Conservation (phyloP, 2,888 invertebrate species). For the Drosophila picticornis region DNA sequence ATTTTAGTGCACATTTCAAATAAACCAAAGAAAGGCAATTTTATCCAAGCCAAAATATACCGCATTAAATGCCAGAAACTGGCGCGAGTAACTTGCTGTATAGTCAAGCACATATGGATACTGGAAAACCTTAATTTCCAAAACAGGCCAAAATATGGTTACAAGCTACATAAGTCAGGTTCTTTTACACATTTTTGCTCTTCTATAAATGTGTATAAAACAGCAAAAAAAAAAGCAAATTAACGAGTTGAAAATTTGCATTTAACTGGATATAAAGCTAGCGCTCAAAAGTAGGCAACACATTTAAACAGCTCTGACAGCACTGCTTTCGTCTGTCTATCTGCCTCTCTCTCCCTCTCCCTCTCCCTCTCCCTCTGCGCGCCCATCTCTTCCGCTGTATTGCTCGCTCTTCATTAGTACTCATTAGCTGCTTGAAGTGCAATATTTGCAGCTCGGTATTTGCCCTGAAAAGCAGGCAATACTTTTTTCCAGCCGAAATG, state of each 20-base stretch:
- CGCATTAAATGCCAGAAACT: background rate
- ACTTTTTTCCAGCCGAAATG: slow-evolving; percentile 10
- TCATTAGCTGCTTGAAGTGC: slow-evolving; percentile 4
- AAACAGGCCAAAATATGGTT: background rate
- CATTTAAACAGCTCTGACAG: slow-evolving; percentile 17
- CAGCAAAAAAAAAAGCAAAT: background rate
- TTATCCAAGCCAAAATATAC: background rate
- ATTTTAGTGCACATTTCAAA: background rate
- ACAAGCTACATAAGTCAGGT: background rate
- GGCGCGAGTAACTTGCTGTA: background rate
- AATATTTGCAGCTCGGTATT: slow-evolving; percentile 9
- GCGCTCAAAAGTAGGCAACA: slow-evolving; percentile 33
- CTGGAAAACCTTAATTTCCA: background rate
- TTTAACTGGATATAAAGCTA: slow-evolving; percentile 7
- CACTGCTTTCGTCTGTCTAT: background rate
- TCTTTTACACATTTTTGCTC: background rate
- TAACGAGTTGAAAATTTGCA: slow-evolving; percentile 2
- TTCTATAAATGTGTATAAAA: background rate
- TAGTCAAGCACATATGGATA: background rate
- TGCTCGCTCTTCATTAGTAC: background rate
- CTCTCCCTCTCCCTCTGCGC: background rate
- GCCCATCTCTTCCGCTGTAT: no score
- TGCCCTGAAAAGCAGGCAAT: slow-evolving; percentile 31
- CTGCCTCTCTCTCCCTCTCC: background rate
- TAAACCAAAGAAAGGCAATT: background rate